phyloP scores from a whole-genome alignment of 2,797 vertebrate species.

The Tarsius wallacei region DNA sequence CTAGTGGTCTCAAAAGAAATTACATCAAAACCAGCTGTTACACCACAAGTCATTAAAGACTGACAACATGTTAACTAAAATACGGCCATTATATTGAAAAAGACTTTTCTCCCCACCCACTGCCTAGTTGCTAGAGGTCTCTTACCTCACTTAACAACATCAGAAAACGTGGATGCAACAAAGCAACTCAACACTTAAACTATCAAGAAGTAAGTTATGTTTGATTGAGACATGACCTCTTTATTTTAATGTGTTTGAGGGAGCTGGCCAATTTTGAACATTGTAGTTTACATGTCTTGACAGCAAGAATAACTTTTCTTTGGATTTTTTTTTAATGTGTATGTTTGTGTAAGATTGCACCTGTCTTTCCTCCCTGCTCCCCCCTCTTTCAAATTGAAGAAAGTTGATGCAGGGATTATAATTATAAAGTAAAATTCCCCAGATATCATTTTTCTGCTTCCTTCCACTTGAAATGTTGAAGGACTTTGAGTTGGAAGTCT shows the following conservation, averaged over 20 bases:
- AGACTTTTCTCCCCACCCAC: conserved; percentile 80
- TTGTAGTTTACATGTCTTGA: not conserved
- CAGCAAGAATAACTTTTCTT: conserved; percentile 55
- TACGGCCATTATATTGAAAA: conserved; percentile 84
- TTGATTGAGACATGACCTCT: conserved; percentile 68
- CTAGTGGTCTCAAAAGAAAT: conserved; percentile 90
- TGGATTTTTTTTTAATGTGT: conserved; percentile 20
- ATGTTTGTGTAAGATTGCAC: conserved; percentile 58
- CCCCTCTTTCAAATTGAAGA: conserved; percentile 51
- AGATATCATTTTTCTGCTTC: conserved; percentile 38
- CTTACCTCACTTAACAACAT: conserved; percentile 17
- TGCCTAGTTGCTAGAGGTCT: conserved; percentile 61
- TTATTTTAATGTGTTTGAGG: conserved; percentile 54
- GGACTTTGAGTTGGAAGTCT: conserved; percentile 65
- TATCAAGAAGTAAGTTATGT: not conserved
- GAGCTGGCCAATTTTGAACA: not conserved
- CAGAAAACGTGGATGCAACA: conserved; percentile 67
- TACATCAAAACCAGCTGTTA: conserved; percentile 90
- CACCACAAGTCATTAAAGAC: conserved; percentile 85
- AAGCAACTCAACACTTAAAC: conserved; percentile 45
- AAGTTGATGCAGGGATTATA: conserved; percentile 46
- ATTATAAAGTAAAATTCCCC: conserved; percentile 74
- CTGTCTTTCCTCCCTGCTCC: not conserved
- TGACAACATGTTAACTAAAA: conserved; percentile 88
- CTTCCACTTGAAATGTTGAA: conserved; percentile 55